These are phyloP conservation scores for Cheiracanthium punctorium DNA, from an alignment of 2,888 invertebrate genomes.

Conservation along the genomic window DNA sequence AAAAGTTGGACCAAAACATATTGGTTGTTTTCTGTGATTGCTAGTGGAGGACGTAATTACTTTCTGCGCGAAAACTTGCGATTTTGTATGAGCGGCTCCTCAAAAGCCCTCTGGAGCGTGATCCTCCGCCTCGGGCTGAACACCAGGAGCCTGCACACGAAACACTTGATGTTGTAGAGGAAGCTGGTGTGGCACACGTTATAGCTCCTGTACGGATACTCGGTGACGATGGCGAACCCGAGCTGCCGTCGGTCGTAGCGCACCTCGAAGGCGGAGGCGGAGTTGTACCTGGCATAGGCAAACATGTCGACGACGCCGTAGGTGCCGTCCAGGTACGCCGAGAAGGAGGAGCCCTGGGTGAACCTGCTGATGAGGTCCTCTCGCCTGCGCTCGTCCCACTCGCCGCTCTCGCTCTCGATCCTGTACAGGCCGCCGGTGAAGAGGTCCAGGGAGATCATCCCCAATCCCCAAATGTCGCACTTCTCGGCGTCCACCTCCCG, in stretches of 20 bases:
- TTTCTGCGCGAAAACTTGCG: not conserved
- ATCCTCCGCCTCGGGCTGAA: not conserved
- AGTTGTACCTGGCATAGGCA: not conserved
- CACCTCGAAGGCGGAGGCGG: not conserved
- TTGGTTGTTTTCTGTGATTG: too few relatives aligned
- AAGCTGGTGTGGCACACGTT: not conserved
- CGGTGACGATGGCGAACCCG: not conserved
- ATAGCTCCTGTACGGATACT: not conserved
- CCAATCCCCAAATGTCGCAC: constrained; percentile 9
- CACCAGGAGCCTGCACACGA: not conserved
- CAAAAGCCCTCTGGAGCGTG: not conserved
- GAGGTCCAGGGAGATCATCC: constrained; percentile 4
- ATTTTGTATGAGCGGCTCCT: not conserved
- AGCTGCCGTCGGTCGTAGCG: not conserved
- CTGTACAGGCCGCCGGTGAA: constrained; percentile 2
- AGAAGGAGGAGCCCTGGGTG: not conserved
- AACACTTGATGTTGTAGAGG: not conserved
- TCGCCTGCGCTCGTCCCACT: not conserved
- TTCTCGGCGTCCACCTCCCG: constrained; percentile 9
- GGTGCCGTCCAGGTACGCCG: not conserved
- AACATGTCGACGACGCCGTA: not conserved
- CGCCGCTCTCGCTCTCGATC: not conserved
- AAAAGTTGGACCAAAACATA: too few relatives aligned
- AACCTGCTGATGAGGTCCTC: not conserved
- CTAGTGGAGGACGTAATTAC: not conserved